Evolutionary conservation across 2,113 vertebrate species (phyloP), one percentile per base, ranked within the genome.

Genomic region (Tachysurus fulvidraco): DNA sequence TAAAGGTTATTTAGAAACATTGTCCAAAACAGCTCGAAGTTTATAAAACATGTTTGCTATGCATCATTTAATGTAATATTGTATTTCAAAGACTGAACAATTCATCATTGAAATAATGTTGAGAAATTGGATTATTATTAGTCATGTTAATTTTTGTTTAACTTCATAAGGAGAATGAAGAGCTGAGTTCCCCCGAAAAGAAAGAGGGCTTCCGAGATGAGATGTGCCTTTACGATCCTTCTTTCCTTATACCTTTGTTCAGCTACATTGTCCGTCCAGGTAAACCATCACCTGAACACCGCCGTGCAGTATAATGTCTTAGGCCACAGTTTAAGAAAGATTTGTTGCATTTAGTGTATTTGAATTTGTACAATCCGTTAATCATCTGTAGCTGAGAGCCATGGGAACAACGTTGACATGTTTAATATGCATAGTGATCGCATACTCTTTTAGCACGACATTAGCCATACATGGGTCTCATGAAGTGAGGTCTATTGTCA

Each of bases 211-310:
- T 7, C 8, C 2, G 16, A 82, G 94, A 94, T 67, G 91, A 94
- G 1, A 84, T 88, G 46, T 91, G 89, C 87, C 91, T 98, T 52
- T 99, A 99, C 0, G 98, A 99, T 90, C 98, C 98, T 5, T 95
- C 96, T 92, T 99, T 98, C 89, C 96, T 99, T 0, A 90, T 99
- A 52, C 97, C 97, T 62, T 95, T 99, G 10, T 99, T 99, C 84
- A 96, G 97, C 84, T 93, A 96, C 89, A 92, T 99, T 55, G 95
- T 96, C 84, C 92, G 92, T 83, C 96, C 98, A 95, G 98, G 98
- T 99, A 93, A 89, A 30, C 44, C 44, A 64, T n/a, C 25, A 85
- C n/a, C 7, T 60, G 30, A 41, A 41, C 28, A 41, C 17, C 10
- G 13, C 8, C 54, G 60, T 41, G 41, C 12, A 25, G 7, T 23